phyloP scores from a whole-genome alignment of 2,797 vertebrate species.

The Erpetoichthys calabaricus region DNA sequence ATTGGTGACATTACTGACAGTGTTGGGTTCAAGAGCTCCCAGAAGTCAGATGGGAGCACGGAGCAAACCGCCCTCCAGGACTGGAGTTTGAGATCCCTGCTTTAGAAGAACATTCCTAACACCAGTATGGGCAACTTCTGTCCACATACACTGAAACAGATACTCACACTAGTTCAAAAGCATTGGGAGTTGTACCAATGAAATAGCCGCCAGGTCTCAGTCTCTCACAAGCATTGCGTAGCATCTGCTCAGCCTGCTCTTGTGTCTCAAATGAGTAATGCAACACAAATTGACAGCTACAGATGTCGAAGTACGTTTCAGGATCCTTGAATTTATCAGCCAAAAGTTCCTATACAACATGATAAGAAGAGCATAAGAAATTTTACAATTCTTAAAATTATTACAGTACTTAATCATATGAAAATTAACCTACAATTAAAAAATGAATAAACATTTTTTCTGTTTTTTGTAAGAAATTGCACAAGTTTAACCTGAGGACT shows the following conservation, averaged over 20 bases:
- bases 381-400: too few species aligned
- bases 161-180: constrained; percentile 85
- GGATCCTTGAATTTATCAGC: constrained; percentile 58
- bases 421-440: not conserved
- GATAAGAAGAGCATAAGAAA: not conserved
- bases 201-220: constrained; percentile 84
- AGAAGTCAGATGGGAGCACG: too few species aligned
- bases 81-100: too few species aligned
- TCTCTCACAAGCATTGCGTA: constrained; percentile 81
- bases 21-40: too few species aligned
- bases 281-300: constrained; percentile 92
- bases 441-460: fast-evolving
- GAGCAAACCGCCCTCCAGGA: too few species aligned
- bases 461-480: too few species aligned
- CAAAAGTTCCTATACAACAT: constrained; percentile 61
- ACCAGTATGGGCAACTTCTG: too few species aligned
- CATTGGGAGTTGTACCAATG: constrained; percentile 88
- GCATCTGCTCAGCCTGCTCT: constrained; percentile 80
- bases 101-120: too few species aligned
- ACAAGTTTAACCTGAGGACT: too few species aligned
- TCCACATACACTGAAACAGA: too few species aligned
- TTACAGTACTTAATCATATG: too few species aligned
- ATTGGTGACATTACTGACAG: too few species aligned
- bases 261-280: constrained; percentile 91
- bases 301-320: constrained; percentile 68